Percentiles rank a stretch among this genome's conserved stretches.
Conservation (phyloP, 2,888 invertebrate species). For the Hemistola chrysoprasaria region DNA sequence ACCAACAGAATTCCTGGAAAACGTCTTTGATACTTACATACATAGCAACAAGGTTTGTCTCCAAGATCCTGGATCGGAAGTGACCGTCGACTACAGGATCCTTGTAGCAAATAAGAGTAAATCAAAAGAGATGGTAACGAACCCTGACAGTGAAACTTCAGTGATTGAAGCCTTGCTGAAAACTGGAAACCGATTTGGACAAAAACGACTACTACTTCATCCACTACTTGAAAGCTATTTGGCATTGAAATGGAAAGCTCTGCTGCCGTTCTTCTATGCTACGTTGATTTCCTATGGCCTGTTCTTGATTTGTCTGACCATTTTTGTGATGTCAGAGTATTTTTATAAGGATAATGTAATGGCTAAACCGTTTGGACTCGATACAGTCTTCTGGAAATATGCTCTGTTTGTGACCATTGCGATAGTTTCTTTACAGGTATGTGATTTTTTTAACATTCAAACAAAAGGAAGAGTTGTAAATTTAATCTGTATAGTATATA, state of each 20-base stretch:
- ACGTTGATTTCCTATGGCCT: conserved; percentile 48
- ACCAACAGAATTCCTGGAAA: conserved; percentile 67
- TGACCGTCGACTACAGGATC: conserved; percentile 56
- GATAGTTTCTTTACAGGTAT: conserved; percentile 10
- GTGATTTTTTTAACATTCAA: too few species aligned
- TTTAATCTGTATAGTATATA: too few species aligned
- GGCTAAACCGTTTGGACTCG: not conserved
- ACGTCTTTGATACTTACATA: conserved; percentile 68
- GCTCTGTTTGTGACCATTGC: conserved; percentile 7
- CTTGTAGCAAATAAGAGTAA: conserved; percentile 34
- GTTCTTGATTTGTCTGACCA: conserved; percentile 51
- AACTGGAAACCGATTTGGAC: conserved; percentile 45
- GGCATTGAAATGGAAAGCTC: conserved; percentile 57
- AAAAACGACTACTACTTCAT: conserved; percentile 54
- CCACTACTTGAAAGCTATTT: conserved; percentile 63
- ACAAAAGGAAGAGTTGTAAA: too few species aligned
- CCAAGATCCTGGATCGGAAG: conserved; percentile 49
- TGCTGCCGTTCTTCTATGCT: conserved; percentile 52
- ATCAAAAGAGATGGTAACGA: not conserved
- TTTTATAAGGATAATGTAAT: conserved; percentile 31
- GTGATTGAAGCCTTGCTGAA: conserved; percentile 37
- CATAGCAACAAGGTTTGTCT: conserved; percentile 56
- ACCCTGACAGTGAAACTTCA: not conserved
- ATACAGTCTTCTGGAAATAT: conserved; percentile 6
- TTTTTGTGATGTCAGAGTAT: conserved; percentile 37